Evolutionary conservation across 2,797 vertebrate genomes (phyloP), one percentile per base, ranked within the genome.

Genomic region (Graptemys geographica): DNA sequence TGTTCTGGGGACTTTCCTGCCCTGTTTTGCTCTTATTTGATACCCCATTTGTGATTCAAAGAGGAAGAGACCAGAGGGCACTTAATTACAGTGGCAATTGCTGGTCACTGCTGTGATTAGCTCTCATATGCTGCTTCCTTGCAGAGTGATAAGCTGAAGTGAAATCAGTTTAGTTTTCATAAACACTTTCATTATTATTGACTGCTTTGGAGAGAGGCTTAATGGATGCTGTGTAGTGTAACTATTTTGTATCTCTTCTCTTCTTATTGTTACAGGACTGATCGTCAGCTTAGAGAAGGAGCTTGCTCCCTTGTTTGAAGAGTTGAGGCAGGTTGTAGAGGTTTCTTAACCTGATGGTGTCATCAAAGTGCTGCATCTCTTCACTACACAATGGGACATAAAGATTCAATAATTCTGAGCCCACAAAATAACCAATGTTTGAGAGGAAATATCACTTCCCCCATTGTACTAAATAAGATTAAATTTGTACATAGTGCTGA

Each of bases 241-340:
- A 56, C 37, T 9, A 41, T 72, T 28, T 87, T 52, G 5, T 91
- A 47, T 76, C 95, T 23, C 80, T 86, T 87, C 16, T 85, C 44
- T 94, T 51, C 51, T 89, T 90, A 95, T 89, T 90, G 84, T 98
- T 94, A 95, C 96, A 99, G 99, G 99, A 91, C 97, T 99, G 96
- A 99, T 99, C 96, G 99, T 99, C 97, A 99, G 98, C 98, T 98
- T 99, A 97, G 99, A 99, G 98, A 99, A 99, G 97, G 99, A 99
- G 96, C 97, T 99, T 85, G 98, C 98, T 0, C 99, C 99, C 4
- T 98, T 99, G 88, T 99, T 99, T 97, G 99, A 99, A 97, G 99
- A 99, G 94, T 94, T 99, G 93, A 98, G 99, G 97, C 99, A 99
- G 97, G 99, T 99, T 80, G 99, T 99, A 95, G 99, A 99, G 97